Evolutionary conservation across 1,140 invertebrate species (phyloP).

Genomic region (Drosophila trapezifrons): DNA sequence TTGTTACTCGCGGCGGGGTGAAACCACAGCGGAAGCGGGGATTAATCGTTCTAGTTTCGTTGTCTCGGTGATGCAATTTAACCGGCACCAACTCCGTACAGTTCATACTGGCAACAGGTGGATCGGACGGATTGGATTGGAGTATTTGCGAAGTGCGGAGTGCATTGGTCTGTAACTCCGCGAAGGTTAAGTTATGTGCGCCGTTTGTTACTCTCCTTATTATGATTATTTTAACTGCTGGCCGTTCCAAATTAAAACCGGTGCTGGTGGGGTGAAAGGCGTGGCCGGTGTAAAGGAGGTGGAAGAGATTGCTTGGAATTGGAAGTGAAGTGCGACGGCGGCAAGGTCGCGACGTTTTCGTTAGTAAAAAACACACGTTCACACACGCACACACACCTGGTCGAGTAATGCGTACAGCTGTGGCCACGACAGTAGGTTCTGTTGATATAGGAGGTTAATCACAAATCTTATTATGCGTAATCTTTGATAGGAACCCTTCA

Average conservation of each 20-base stretch:
- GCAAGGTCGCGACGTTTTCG: conserved; percentile 64
- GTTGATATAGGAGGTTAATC: no score
- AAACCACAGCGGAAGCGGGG: not conserved
- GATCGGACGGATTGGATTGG: not conserved
- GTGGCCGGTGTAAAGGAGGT: conserved; percentile 16
- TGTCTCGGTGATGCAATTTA: conserved; percentile 12
- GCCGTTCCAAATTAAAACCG: conserved; percentile 25
- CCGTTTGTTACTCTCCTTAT: conserved; percentile 10
- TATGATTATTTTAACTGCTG: conserved; percentile 12
- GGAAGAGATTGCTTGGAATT: conserved; percentile 20
- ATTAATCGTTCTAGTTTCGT: conserved; percentile 4
- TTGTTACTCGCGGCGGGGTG: not conserved
- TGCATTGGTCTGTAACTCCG: conserved; percentile 19
- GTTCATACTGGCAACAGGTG: conserved; percentile 24
- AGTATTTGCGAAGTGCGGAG: not conserved
- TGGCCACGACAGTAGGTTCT: not conserved
- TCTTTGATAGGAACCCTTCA: no score
- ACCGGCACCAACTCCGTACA: conserved; percentile 5
- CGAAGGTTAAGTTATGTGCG: conserved; percentile 16
- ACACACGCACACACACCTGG: conserved; percentile 28
- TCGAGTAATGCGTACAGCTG: conserved; percentile 13
- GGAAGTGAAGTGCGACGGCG: conserved; percentile 33
- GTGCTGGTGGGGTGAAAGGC: conserved; percentile 12
- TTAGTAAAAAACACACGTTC: conserved; percentile 30
- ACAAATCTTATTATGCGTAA: no score